Evolutionary conservation across 2,888 invertebrate species (phyloP), one percentile per base, ranked within the genome.

Genomic region (Drosophila birchii): DNA sequence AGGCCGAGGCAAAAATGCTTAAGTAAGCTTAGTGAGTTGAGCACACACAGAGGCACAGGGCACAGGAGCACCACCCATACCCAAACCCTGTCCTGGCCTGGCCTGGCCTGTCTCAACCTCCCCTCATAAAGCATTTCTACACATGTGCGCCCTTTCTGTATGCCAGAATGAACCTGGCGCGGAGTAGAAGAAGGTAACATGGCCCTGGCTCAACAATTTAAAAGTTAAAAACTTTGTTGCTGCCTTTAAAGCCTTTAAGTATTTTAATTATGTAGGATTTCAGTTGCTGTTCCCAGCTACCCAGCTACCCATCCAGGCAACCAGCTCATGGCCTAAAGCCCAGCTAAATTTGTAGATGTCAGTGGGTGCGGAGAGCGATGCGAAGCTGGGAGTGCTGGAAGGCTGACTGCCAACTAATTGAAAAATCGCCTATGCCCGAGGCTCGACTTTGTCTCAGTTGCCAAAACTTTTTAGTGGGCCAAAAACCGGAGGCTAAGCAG

Each of bases 181-280:
- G 26, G 26, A 11, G 11, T 16, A 11, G 68, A 5, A 14, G 57
- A 9, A 49, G 71, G 62, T 51, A 63, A 62, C 70, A 53, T 26
- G 64, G 57, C n/a, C 64, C 54, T 32, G 62, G 76, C 71, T 70
- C 76, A 86, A 80, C 84, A 86, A 81, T 84, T 86, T 78, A 75
- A 82, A 85, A 85, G 80, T 85, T 80, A 79, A 81, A 84, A 84
- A 82, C 84, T 78, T 86, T 86, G 56, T 59, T 71, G 79, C 71
- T 67, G 73, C 74, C 80, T 79, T 87, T 82, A 82, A 87, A 85
- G 87, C 87, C 87, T 85, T 87, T 85, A 85, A 85, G 85, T 87
- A 82, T 85, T 85, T 85, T 85, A 85, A 85, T 85, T 87, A 85
- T 85, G 80, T 82, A 85, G 85, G 87, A 85, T 85, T 85, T 85